Evolutionary conservation across 2,888 invertebrate species (phyloP), one percentile per base, ranked within the genome.

Genomic region (Meghimatium bilineatum): DNA sequence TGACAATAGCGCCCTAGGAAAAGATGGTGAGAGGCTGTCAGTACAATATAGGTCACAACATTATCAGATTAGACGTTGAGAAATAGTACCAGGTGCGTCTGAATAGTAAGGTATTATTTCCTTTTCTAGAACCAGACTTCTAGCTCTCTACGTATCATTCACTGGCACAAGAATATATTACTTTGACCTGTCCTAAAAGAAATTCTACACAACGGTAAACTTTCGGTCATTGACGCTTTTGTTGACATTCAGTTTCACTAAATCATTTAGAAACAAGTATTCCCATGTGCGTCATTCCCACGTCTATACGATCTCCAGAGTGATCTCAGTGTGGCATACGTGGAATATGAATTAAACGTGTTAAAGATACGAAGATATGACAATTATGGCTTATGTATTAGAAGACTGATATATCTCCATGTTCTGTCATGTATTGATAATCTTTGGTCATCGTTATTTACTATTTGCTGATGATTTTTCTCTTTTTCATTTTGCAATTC

Each of bases 41-140:
- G 34, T 34, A 23, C 67, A 67, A 34, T 67, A 14, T 67, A 34
- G 34, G 67, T 67, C 67, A 67, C 67, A 14, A 67, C 34, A 34
- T 67, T 67, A 67, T 67, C 67, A 34, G 67, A 67, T 67, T 67
- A 67, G 67, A 14, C 34, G 23, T 67, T n/a, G n/a, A 34, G 23
- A 23, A 14, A 12, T 23, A 14, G 34, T 34, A 20, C 32, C 20
- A 14, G 23, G 67, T 32, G 26, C 34, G 12, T 5, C 12, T 34
- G 56, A 56, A 56, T 56, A 20, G 67, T 14, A 10, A 67, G 12
- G 34, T 32, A 32, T 67, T 67, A 20, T 32, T 3, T 32, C 12
- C 3, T 5, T 26, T 26, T 17, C 2, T 32, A 32, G 34, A 67
- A 10, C 34, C 5, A 32, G 6, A 26, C 34, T 67, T n/a, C n/a